phyloP scores from a whole-genome alignment of 1,140 invertebrate genomes.

The Parapsyche elsis region DNA sequence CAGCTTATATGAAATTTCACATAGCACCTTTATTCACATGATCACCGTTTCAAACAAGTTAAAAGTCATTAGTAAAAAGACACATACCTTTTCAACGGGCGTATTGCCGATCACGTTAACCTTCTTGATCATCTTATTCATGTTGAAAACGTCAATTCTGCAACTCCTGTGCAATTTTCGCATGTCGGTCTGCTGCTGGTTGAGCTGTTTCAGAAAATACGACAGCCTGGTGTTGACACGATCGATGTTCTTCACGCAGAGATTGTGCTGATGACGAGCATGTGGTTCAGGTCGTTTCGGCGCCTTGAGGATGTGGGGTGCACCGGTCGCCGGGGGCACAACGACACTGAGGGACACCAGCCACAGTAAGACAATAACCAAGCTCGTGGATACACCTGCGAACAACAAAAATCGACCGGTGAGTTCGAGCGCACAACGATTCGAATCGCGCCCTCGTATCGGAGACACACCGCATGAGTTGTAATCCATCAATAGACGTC shows the following conservation, averaged over 20 bases:
- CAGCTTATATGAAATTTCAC: too few relatives aligned
- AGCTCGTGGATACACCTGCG: conserved; percentile 18
- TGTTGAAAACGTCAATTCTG: not conserved
- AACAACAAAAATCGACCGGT: not conserved
- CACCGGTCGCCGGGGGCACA: not conserved
- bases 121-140: not conserved
- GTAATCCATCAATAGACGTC: not conserved
- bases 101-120: not conserved
- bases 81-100: not conserved
- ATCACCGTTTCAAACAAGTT: too few relatives aligned
- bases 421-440: too few relatives aligned
- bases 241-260: not conserved
- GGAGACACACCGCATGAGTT: too few relatives aligned
- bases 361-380: not conserved
- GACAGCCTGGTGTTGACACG: not conserved
- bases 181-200: not conserved
- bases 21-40: too few relatives aligned
- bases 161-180: not conserved
- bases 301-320: not conserved
- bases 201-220: not conserved
- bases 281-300: not conserved
- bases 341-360: not conserved
- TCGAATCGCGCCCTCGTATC: too few relatives aligned
- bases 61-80: not conserved
- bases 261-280: not conserved